These are phyloP conservation scores for Dendrolimus pini DNA, from an alignment of 2,888 invertebrate species.

Conservation along the genomic window DNA sequence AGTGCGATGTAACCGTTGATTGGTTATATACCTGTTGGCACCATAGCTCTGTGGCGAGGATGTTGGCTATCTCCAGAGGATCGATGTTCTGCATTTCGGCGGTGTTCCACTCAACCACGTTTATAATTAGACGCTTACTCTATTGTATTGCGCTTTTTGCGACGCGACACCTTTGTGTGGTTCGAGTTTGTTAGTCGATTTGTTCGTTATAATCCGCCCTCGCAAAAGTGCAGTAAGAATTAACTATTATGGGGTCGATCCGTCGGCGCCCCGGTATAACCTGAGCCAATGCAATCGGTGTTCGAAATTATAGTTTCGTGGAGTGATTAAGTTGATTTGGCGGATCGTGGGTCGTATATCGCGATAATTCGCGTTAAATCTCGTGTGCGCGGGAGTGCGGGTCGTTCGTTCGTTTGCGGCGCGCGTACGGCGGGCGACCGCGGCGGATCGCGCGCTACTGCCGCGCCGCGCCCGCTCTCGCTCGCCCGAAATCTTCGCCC, in stretches of 20 bases:
- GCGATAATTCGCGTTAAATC: conserved; percentile 45
- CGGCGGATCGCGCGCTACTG: conserved; percentile 75
- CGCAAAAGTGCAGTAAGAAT: conserved; percentile 50
- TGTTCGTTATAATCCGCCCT: conserved; percentile 74
- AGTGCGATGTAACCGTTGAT: not conserved
- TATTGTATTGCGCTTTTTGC: conserved; percentile 76
- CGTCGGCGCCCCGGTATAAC: conserved; percentile 30
- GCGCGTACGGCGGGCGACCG: conserved; percentile 73
- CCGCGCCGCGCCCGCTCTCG: conserved; percentile 42
- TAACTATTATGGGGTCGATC: conserved; percentile 44
- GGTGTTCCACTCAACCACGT: conserved; percentile 57
- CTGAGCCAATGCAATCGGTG: conserved; percentile 18
- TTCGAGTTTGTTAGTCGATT: conserved; percentile 73
- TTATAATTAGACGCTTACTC: conserved; percentile 75
- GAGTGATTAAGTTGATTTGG: conserved; percentile 26
- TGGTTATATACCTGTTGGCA: conserved; percentile 84
- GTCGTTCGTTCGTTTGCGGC: conserved; percentile 77
- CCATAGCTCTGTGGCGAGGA: conserved; percentile 89
- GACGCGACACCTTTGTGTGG: conserved; percentile 72
- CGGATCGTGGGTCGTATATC: conserved; percentile 48
- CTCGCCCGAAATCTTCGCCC: conserved; percentile 69
- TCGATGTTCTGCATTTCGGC: conserved; percentile 79
- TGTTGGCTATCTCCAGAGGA: conserved; percentile 89
- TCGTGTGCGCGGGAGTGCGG: conserved; percentile 70
- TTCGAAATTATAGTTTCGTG: conserved; percentile 12